Evolutionary conservation across 92 coral and sea anemone species (phyloP).

Genomic region (Paramuricea clavata): DNA sequence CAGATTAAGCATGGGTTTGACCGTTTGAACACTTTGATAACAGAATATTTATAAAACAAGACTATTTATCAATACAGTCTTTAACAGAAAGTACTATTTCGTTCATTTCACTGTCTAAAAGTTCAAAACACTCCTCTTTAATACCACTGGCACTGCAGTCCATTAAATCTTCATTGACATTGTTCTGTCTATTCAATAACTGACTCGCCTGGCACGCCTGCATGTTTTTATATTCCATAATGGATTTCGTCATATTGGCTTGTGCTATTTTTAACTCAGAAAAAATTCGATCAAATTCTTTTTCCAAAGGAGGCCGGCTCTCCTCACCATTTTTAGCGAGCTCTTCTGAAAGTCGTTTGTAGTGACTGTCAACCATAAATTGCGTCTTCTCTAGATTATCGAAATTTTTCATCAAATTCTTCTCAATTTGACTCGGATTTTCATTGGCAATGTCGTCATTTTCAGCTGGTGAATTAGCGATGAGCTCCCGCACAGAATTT

Average conservation of each 20-base stretch:
- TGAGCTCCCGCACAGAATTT: constrained; percentile 30
- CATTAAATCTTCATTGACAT: too few relatives aligned
- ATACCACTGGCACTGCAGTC: too few relatives aligned
- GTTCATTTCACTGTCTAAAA: too few relatives aligned
- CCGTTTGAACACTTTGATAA: too few relatives aligned
- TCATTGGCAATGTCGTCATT: neutral
- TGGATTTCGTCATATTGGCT: constrained; percentile 23
- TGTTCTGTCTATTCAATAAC: too few relatives aligned
- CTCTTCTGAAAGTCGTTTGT: constrained; percentile 27
- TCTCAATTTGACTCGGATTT: neutral
- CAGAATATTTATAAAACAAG: too few relatives aligned
- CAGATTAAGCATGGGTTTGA: too few relatives aligned
- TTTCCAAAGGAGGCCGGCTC: constrained; percentile 19
- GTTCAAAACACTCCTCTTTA: too few relatives aligned
- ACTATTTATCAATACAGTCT: too few relatives aligned
- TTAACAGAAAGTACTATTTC: too few relatives aligned
- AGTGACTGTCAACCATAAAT: constrained; percentile 33
- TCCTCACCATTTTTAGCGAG: neutral
- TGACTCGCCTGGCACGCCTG: too few relatives aligned
- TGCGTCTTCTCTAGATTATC: constrained; percentile 53
- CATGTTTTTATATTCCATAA: neutral
- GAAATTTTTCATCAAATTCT: constrained; percentile 32
- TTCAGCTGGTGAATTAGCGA: neutral
- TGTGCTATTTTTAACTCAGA: constrained; percentile 44
- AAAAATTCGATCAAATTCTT: constrained; percentile 24